Conservation (phyloP, 1,140 invertebrate genomes). For the Holcopasites calliopsidis region DNA sequence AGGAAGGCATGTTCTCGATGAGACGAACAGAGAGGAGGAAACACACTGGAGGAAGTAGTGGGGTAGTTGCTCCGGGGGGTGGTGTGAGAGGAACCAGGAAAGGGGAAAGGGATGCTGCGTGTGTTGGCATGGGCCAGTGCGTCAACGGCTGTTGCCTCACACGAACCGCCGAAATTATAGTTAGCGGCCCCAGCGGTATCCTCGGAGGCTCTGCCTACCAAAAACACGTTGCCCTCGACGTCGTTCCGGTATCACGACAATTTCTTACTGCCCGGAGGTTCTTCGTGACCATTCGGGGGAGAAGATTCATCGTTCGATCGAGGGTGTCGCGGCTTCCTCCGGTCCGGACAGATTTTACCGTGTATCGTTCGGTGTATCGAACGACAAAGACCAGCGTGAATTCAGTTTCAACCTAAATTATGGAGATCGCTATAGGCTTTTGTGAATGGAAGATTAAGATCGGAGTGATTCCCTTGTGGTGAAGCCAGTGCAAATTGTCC, state of each 20-base stretch:
- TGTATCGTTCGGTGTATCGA: too few species aligned
- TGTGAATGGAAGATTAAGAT: neutral
- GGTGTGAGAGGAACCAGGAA: constrained; percentile 64
- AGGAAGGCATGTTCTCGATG: neutral
- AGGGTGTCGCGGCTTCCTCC: too few species aligned
- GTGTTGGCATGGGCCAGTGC: constrained; percentile 81
- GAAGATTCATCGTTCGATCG: too few species aligned
- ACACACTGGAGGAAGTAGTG: constrained; percentile 53
- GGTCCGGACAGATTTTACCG: too few species aligned
- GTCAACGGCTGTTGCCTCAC: constrained; percentile 80
- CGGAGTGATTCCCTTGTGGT: constrained; percentile 2
- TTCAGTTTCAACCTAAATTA: too few species aligned
- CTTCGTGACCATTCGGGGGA: too few species aligned
- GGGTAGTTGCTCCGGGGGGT: constrained; percentile 58
- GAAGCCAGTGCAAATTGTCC: constrained; percentile 14
- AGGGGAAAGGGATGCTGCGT: constrained; percentile 78
- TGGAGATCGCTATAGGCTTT: neutral
- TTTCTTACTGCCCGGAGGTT: too few species aligned
- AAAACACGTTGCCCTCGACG: constrained; percentile 28
- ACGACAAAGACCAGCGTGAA: too few species aligned
- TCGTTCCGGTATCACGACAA: too few species aligned
- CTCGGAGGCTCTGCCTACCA: constrained; percentile 56
- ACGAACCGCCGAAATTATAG: constrained; percentile 80
- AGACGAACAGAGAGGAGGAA: neutral
- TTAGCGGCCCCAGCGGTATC: constrained; percentile 73